phyloP scores from a whole-genome alignment of 2,113 vertebrate genomes.

The Cichladusa arquata region DNA sequence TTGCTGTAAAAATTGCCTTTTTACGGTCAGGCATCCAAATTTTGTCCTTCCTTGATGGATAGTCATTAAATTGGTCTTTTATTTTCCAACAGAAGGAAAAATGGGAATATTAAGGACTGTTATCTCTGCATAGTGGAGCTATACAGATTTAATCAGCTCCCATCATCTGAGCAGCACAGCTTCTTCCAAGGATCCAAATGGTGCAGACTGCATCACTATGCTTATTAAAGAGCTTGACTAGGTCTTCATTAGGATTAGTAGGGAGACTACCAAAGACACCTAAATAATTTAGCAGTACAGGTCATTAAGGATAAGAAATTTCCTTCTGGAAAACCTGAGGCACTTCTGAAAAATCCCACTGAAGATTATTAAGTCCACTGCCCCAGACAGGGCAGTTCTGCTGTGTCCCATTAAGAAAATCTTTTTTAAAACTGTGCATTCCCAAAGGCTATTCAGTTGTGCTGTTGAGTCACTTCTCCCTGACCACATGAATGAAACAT shows the following conservation, averaged over 20 bases:
- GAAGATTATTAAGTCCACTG: not conserved
- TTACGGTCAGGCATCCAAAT: not conserved
- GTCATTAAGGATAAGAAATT: not conserved
- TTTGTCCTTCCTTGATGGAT: not conserved
- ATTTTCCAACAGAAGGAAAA: not conserved
- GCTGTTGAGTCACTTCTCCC: not conserved
- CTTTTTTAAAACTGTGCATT: not conserved
- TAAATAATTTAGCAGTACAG: conserved; percentile 14
- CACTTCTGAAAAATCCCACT: not conserved
- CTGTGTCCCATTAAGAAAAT: not conserved
- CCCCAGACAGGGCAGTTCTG: not conserved
- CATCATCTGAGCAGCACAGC: not conserved
- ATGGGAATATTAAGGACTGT: not conserved
- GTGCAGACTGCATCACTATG: not conserved
- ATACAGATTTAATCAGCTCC: not conserved
- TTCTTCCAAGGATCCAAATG: not conserved
- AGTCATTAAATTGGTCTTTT: not conserved
- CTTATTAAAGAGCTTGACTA: not conserved
- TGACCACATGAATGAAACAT: not conserved
- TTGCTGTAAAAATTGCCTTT: not conserved
- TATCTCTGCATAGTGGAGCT: not conserved
- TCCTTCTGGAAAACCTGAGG: not conserved
- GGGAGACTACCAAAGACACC: not conserved
- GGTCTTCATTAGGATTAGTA: not conserved
- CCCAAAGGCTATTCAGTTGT: not conserved